A percentile compares a stretch with the other conserved stretches of the same genome.
phyloP scores from a whole-genome alignment of 2,113 vertebrate genomes.

The Leiothrix lutea region DNA sequence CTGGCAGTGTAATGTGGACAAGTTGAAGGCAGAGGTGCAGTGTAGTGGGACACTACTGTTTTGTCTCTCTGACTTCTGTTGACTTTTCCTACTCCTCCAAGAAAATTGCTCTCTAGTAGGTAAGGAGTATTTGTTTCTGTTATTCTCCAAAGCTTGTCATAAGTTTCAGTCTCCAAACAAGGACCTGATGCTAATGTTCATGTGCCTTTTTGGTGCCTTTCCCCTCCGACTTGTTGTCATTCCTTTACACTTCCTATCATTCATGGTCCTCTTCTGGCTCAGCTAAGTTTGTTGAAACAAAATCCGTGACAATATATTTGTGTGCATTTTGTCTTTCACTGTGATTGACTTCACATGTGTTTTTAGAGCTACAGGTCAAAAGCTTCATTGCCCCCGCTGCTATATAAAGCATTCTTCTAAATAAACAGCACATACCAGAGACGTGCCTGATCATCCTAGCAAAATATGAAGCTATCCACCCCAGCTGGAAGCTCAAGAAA shows the following conservation, averaged over 20 bases:
- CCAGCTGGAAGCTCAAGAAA: background rate
- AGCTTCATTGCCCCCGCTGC: background rate
- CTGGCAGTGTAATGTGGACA: background rate
- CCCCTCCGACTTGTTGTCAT: background rate
- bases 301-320: background rate
- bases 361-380: slow-evolving; percentile 5
- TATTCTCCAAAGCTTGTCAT: background rate
- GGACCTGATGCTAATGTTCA: background rate
- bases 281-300: background rate
- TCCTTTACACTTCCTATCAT: background rate
- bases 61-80: background rate
- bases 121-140: background rate
- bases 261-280: background rate
- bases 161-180: background rate
- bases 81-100: background rate
- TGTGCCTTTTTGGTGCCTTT: background rate
- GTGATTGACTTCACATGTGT: background rate
- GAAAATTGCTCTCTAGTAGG: background rate
- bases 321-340: background rate
- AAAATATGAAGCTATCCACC: background rate
- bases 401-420: background rate
- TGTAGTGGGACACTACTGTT: background rate
- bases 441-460: background rate
- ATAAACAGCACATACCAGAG: slow-evolving; percentile 1
- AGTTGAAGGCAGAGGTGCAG: background rate